Evolutionary conservation across 2,888 invertebrate genomes (phyloP).

Genomic region (Monopis laevigella): DNA sequence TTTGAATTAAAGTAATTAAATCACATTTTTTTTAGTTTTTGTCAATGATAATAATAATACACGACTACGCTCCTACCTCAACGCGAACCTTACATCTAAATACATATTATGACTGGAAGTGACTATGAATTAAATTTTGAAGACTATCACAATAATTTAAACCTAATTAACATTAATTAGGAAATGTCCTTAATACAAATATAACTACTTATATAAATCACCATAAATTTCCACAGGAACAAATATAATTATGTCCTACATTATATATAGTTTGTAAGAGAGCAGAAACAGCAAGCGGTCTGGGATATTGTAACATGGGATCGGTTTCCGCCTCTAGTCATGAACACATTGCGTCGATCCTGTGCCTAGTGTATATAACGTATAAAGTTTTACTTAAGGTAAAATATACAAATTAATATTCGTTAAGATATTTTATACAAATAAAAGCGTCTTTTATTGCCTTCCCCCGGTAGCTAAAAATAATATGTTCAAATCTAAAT

Average conservation of each 20-base stretch:
- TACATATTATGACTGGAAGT: slow-evolving; percentile 67
- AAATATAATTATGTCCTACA: slow-evolving; percentile 16
- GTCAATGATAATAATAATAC: no score
- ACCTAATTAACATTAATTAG: slow-evolving; percentile 26
- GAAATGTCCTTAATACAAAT: slow-evolving; percentile 19
- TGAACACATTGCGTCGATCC: no score
- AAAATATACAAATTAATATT: no score
- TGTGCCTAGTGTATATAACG: no score
- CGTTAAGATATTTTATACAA: slow-evolving; percentile 48
- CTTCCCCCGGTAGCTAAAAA: slow-evolving; percentile 71
- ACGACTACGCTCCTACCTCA: no score
- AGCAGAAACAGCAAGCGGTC: slow-evolving; percentile 17
- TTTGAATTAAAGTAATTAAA: no score
- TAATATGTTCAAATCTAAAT: slow-evolving; percentile 28
- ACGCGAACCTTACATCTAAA: slow-evolving; percentile 38
- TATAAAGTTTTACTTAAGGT: no score
- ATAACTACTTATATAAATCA: slow-evolving; percentile 13
- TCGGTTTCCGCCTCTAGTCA: no score
- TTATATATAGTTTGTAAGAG: slow-evolving; percentile 14
- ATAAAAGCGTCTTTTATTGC: slow-evolving; percentile 76
- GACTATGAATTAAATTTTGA: slow-evolving; percentile 55
- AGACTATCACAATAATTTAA: slow-evolving; percentile 58
- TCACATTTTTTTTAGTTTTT: slow-evolving; percentile 44
- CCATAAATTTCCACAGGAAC: slow-evolving; percentile 42
- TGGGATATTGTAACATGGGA: no score